These are phyloP conservation scores for Eurystomus gularis DNA, from an alignment of 2,113 vertebrate genomes.

Conservation along the genomic window DNA sequence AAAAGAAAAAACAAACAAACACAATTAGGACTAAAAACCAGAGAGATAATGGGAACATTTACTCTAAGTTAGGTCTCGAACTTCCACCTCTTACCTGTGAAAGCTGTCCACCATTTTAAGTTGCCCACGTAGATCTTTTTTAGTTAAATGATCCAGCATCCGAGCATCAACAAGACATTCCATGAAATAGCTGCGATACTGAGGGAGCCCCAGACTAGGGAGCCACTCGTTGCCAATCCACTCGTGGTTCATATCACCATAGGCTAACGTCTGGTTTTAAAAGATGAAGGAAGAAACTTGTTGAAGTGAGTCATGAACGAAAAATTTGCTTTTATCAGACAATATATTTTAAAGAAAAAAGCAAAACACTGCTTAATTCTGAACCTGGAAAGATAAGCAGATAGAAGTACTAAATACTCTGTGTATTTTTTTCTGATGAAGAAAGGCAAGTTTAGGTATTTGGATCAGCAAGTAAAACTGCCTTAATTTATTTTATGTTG, in stretches of 20 bases:
- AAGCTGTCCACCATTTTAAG: slow-evolving; percentile 99
- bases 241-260: slow-evolving; percentile 98
- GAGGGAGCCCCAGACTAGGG: slow-evolving; percentile 91
- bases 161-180: slow-evolving; percentile 98
- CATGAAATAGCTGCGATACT: slow-evolving; percentile 99
- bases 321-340: not conserved
- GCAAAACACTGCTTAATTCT: not conserved
- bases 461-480: not conserved
- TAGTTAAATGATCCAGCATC: slow-evolving; percentile 97
- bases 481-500: not conserved
- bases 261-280: slow-evolving; percentile 85
- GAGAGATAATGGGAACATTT: not conserved
- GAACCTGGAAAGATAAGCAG: not conserved
- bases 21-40: not conserved
- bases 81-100: slow-evolving; percentile 81
- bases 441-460: not conserved
- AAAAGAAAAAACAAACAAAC: not conserved
- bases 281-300: not conserved
- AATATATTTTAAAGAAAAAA: not conserved
- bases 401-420: not conserved
- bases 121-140: slow-evolving; percentile 95
- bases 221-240: slow-evolving; percentile 99
- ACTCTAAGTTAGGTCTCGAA: not conserved
- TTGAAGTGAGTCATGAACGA: not conserved
- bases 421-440: not conserved